These are phyloP conservation scores for Meteorus colon DNA, from an alignment of 2,888 invertebrate species.

Conservation along the genomic window DNA sequence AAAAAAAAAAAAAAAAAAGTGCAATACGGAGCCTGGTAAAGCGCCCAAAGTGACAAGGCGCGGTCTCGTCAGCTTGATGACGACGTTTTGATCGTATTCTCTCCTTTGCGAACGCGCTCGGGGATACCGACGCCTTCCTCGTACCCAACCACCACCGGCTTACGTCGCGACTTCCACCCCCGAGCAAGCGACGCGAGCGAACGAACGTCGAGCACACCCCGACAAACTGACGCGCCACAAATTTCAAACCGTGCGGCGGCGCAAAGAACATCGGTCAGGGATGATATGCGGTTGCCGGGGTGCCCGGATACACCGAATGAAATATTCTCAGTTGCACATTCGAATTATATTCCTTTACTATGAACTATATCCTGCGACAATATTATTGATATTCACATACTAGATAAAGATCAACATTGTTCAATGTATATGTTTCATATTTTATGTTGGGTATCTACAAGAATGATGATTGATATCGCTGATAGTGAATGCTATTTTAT, in stretches of 20 bases:
- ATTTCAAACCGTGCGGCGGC: constrained; percentile 67
- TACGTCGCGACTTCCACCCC: constrained; percentile 63
- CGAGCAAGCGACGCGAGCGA: constrained; percentile 58
- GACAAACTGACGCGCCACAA: constrained; percentile 60
- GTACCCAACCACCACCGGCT: constrained; percentile 52
- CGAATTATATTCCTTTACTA: neutral
- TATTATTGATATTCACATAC: too few relatives aligned
- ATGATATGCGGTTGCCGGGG: constrained; percentile 10
- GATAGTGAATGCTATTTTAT: neutral
- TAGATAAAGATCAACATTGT: too few relatives aligned
- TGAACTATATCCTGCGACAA: neutral
- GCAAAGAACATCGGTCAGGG: constrained; percentile 42
- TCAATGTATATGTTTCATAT: too few relatives aligned
- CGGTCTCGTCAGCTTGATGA: constrained; percentile 42
- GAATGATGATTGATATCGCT: neutral
- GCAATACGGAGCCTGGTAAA: constrained; percentile 1
- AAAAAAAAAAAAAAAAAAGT: constrained; percentile 19
- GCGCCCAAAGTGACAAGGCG: constrained; percentile 36
- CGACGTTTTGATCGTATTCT: constrained; percentile 38
- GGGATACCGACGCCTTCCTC: constrained; percentile 52
- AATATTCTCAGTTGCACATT: neutral
- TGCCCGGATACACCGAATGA: constrained; percentile 7
- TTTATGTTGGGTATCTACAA: too few relatives aligned
- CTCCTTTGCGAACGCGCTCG: constrained; percentile 47
- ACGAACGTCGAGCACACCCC: constrained; percentile 53